Evolutionary conservation across 2,113 vertebrate species (phyloP), one percentile per base, ranked within the genome.

Genomic region (Telmatochromis sp.): DNA sequence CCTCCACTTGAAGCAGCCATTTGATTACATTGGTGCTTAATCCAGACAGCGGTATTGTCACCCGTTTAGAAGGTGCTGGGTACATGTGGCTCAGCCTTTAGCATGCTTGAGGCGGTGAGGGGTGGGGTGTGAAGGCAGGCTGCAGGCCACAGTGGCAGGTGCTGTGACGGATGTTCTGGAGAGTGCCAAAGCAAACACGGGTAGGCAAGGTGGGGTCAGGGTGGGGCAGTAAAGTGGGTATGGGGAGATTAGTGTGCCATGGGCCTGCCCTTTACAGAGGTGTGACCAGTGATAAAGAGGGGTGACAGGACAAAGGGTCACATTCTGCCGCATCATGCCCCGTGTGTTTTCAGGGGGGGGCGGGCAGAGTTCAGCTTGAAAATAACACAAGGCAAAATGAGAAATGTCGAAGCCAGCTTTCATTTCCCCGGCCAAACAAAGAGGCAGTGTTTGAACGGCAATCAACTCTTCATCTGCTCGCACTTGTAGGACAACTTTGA

Each of bases 31-130:
- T n/a, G 83, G 89, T 75, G 51, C 84, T 87, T 94, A 92, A 91
- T 94, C 92, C 90, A 75, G 81, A 95, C 93, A 93, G 88, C 89
- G 84, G 89, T 89, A 93, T 95, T 96, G 94, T 95, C 94, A 95
- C 94, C 94, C 93, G 87, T 95, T 96, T 94, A 94, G 92, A 92
- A 89, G 92, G 86, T 91, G 91, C 45, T 6, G 45, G 26, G 81
- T 87, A 95, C 94, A 95, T 91, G 91, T 95, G 94, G 90, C 91
- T 88, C 73, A 84, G 88, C 92, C 94, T 92, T 90, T 94, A 91
- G 90, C 90, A 85, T 15, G 82, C 89, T 89, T 86, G 53, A 84
- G 58, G 89, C 75, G 88, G 81, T 94, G 87, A 71, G 35, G 65
- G 37, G 65, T 68, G 63, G n/a, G 80, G 91, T 87, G 81, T 81